Evolutionary conservation across 2,888 invertebrate species (phyloP).

Genomic region (Clostera curtula): DNA sequence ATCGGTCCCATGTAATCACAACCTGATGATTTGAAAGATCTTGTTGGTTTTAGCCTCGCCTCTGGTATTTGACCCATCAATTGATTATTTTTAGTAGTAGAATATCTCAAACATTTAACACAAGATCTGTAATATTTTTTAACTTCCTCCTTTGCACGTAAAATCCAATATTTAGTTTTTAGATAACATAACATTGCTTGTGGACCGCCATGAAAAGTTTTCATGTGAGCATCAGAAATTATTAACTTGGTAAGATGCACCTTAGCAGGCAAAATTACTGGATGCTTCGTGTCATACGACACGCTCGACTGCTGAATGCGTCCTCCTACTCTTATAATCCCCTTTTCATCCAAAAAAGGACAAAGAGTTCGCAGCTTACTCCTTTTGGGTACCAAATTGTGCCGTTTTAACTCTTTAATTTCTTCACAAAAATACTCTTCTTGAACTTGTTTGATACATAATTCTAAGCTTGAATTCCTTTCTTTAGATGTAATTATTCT

Average conservation of each 20-base stretch:
- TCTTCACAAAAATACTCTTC: too few species aligned
- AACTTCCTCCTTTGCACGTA: constrained; percentile 4
- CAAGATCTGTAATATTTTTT: too few species aligned
- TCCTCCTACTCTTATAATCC: constrained; percentile 6
- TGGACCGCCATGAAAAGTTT: constrained; percentile 6
- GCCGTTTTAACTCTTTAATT: constrained; percentile 4
- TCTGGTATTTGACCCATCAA: too few species aligned
- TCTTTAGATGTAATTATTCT: constrained; percentile 1
- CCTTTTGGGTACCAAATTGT: not conserved
- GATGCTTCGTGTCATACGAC: constrained; percentile 2
- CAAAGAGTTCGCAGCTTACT: constrained; percentile 7
- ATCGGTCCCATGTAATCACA: too few species aligned
- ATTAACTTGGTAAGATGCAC: constrained; percentile 6
- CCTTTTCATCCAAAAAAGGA: constrained; percentile 5
- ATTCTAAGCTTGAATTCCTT: constrained; percentile 1
- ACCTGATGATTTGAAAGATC: too few species aligned
- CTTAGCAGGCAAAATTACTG: constrained; percentile 7
- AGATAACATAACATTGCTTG: constrained; percentile 3
- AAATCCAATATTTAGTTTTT: constrained; percentile 4
- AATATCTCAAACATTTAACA: too few species aligned
- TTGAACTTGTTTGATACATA: constrained; percentile 5
- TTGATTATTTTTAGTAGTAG: too few species aligned
- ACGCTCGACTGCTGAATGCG: constrained; percentile 4
- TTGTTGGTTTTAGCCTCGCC: too few species aligned
- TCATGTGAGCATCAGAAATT: constrained; percentile 2